A percentile compares a stretch with the other conserved stretches of the same genome.
These are phyloP conservation scores for Cuniculus paca DNA, from an alignment of 2,797 vertebrate species.

Conservation along the genomic window DNA sequence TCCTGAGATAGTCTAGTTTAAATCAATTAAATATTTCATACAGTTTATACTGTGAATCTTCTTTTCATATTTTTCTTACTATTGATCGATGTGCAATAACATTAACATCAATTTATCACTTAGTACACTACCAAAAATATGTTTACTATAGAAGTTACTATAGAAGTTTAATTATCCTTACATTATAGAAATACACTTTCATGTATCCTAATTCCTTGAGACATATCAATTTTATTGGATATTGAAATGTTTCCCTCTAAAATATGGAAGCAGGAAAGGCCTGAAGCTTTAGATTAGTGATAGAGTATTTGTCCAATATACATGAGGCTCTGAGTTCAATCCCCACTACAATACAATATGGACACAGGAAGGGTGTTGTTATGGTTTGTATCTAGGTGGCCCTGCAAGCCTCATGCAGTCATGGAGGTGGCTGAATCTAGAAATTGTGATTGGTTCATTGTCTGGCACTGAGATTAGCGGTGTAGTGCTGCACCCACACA, in stretches of 20 bases:
- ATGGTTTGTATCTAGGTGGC: too few relatives aligned
- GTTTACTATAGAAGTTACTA: background rate
- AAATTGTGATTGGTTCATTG: too few relatives aligned
- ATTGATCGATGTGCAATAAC: background rate
- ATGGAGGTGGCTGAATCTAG: too few relatives aligned
- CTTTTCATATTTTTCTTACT: background rate
- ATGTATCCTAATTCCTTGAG: background rate
- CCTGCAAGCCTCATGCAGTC: too few relatives aligned
- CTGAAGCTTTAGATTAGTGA: background rate
- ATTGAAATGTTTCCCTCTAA: background rate
- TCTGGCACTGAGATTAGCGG: too few relatives aligned
- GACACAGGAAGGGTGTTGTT: too few relatives aligned
- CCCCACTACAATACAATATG: background rate
- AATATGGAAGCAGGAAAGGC: background rate
- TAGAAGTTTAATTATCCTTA: background rate
- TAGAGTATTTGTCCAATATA: background rate
- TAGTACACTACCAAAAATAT: background rate
- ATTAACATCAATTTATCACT: background rate
- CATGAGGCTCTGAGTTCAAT: background rate
- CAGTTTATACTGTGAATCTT: background rate
- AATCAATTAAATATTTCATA: background rate
- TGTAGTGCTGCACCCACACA: too few relatives aligned
- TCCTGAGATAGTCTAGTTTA: background rate
- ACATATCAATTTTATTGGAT: background rate
- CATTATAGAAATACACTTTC: background rate